Evolutionary conservation across 2,888 invertebrate genomes (phyloP).

Genomic region (Amorpha juglandis): DNA sequence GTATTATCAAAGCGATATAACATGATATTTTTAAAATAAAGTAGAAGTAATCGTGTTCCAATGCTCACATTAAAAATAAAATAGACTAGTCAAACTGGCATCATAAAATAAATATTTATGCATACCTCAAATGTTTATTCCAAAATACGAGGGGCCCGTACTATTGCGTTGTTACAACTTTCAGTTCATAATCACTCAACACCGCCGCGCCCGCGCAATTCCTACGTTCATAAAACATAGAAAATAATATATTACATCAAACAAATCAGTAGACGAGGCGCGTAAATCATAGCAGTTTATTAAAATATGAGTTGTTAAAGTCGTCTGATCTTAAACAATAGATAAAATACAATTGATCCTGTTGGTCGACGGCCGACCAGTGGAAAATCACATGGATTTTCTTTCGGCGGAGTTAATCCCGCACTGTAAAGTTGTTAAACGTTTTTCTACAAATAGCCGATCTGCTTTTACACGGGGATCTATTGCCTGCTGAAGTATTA

Average conservation of each 20-base stretch:
- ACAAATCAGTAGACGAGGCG: slow-evolving; percentile 28
- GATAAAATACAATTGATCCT: slow-evolving; percentile 20
- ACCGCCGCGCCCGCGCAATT: background rate
- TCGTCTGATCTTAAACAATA: slow-evolving; percentile 24
- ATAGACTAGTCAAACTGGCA: background rate
- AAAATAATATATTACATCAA: slow-evolving; percentile 27
- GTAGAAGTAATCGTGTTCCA: background rate
- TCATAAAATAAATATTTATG: slow-evolving; percentile 13
- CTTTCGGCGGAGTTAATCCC: background rate
- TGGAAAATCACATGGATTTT: slow-evolving; percentile 20
- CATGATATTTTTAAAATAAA: background rate
- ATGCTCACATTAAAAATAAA: background rate
- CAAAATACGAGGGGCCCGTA: background rate
- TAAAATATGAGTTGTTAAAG: slow-evolving; percentile 27
- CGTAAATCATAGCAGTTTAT: slow-evolving; percentile 28
- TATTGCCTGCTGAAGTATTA: background rate
- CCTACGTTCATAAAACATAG: slow-evolving; percentile 24
- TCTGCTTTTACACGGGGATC: background rate
- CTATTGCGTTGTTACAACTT: background rate
- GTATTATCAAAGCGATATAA: background rate
- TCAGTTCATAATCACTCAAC: slow-evolving; percentile 8
- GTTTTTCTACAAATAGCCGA: background rate
- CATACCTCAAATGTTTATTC: background rate
- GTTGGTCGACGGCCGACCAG: background rate
- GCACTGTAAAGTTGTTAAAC: background rate